Conservation (phyloP, 2,888 invertebrate species). For the Ochropleura leucogaster region DNA sequence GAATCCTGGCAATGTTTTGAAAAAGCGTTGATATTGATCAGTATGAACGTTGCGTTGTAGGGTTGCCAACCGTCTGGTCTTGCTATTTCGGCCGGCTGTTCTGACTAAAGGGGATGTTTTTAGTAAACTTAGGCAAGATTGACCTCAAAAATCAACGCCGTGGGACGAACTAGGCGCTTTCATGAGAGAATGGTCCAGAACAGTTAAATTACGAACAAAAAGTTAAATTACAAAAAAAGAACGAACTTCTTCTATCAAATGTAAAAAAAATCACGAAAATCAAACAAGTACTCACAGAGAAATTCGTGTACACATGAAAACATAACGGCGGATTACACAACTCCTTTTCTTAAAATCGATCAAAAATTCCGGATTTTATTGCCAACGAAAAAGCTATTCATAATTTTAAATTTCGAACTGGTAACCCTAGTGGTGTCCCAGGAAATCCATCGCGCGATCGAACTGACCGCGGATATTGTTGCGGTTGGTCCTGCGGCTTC, state of each 20-base stretch:
- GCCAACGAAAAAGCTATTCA: no score
- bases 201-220: neutral
- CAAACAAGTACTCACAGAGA: no score
- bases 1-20: constrained; percentile 41
- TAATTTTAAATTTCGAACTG: neutral
- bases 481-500: constrained; percentile 39
- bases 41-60: constrained; percentile 12
- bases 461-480: constrained; percentile 51
- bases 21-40: constrained; percentile 3
- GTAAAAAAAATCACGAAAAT: no score
- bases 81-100: neutral
- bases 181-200: neutral
- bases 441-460: constrained; percentile 40
- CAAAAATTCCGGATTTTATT: no score
- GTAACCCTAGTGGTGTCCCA: constrained; percentile 13
- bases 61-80: neutral
- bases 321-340: no score
- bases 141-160: neutral
- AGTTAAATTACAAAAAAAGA: no score
- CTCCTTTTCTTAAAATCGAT: no score
- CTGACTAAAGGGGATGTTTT: neutral
- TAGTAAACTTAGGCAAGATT: neutral
- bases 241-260: no score
- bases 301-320: no score
- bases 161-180: neutral